A percentile compares a stretch with the other conserved stretches of the same genome.
Evolutionary conservation across 2,113 vertebrate species (phyloP).

Genomic region (Rhinopomastus cyanomelas): DNA sequence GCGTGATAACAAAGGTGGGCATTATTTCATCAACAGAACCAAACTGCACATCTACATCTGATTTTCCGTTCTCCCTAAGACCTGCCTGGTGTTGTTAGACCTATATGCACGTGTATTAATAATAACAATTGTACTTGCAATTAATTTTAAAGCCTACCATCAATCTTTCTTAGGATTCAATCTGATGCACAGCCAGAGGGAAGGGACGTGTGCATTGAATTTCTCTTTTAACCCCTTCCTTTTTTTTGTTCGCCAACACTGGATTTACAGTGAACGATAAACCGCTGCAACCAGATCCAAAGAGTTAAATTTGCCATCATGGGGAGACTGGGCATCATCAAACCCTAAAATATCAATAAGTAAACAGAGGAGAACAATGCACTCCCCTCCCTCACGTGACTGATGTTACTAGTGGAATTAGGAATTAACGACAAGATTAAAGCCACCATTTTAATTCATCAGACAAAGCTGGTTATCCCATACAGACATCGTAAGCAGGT

Average conservation of each 20-base stretch:
- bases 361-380: neutral
- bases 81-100: neutral
- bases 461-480: constrained; percentile 58
- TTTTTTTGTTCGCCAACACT: neutral
- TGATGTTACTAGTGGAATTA: constrained; percentile 45
- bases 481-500: constrained; percentile 25
- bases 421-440: constrained; percentile 57
- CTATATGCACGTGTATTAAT: constrained; percentile 28
- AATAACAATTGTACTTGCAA: constrained; percentile 62
- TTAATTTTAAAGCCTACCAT: constrained; percentile 65
- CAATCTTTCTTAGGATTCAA: constrained; percentile 60
- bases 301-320: neutral
- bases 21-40: constrained; percentile 11
- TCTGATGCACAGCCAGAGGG: constrained; percentile 45
- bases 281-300: neutral
- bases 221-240: constrained; percentile 14
- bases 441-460: constrained; percentile 37
- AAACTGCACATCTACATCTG: neutral
- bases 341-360: neutral
- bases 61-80: neutral
- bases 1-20: neutral
- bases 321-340: neutral
- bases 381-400: neutral
- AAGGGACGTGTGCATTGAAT: neutral
- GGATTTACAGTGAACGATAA: neutral